phyloP scores from a whole-genome alignment of 2,888 invertebrate genomes.

The Phaonia tiefii region DNA sequence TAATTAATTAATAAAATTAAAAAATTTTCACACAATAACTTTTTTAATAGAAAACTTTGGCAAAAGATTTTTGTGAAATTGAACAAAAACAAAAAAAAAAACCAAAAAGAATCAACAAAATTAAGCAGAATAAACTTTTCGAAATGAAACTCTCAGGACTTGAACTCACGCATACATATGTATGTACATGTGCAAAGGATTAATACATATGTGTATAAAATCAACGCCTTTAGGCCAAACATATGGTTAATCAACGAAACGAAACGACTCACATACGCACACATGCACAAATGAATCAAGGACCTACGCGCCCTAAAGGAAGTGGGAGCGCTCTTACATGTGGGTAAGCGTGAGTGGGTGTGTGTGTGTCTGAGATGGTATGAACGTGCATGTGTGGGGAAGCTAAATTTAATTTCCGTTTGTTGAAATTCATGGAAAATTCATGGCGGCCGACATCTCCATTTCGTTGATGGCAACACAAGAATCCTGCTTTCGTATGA shows the following conservation, averaged over 20 bases:
- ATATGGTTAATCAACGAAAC: constrained; percentile 54
- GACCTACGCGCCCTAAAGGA: neutral
- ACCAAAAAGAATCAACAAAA: constrained; percentile 1
- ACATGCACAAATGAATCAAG: neutral
- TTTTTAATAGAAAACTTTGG: constrained; percentile 56
- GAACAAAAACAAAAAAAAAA: constrained; percentile 17
- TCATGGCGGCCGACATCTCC: constrained; percentile 8
- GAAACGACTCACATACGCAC: neutral
- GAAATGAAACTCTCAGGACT: neutral
- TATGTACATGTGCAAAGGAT: constrained; percentile 29
- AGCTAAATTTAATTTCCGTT: constrained; percentile 67
- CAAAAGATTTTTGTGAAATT: constrained; percentile 51
- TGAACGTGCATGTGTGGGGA: constrained; percentile 43
- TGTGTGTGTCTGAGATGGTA: neutral
- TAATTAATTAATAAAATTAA: constrained; percentile 64
- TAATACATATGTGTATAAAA: constrained; percentile 46
- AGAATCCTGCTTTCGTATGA: neutral
- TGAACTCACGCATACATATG: neutral
- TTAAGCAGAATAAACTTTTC: constrained; percentile 19
- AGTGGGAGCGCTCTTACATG: neutral
- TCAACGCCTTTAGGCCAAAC: constrained; percentile 56
- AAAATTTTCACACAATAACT: constrained; percentile 64
- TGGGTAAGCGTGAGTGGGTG: neutral
- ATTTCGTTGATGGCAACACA: neutral
- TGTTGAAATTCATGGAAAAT: constrained; percentile 62